phyloP scores from a whole-genome alignment of 2,113 vertebrate species.

The Hemibagrus wyckioides region DNA sequence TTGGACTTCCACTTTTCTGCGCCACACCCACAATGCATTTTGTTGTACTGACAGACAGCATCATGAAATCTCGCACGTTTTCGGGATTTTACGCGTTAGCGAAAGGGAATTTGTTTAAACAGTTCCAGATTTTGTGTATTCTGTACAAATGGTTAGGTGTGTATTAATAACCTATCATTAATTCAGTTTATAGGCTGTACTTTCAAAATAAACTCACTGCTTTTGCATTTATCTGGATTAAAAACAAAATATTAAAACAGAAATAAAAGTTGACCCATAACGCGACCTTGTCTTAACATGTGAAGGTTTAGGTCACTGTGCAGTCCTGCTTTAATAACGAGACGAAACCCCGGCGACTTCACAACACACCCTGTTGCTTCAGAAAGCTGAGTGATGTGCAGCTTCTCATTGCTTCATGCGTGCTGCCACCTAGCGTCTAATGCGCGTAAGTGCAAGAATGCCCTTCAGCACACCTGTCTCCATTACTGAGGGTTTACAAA shows the following conservation, averaged over 20 bases:
- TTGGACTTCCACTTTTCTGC: background rate
- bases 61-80: background rate
- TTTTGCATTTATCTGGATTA: background rate
- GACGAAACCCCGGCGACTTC: background rate
- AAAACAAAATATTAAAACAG: background rate
- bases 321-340: background rate
- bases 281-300: background rate
- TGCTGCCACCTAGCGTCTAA: constrained; percentile 22
- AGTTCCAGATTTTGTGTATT: background rate
- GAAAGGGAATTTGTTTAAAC: background rate
- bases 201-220: background rate
- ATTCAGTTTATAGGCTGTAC: background rate
- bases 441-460: background rate
- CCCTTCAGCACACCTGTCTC: background rate
- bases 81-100: background rate
- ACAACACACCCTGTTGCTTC: background rate
- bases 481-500: background rate
- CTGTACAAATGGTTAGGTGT: too few species aligned
- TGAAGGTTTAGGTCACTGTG: background rate
- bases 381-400: background rate
- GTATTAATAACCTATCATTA: background rate
- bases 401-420: background rate
- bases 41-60: background rate
- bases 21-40: background rate
- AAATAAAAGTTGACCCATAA: background rate